Base-by-base conservation (phyloP, 1,140 invertebrate genomes). In the Popillia japonica region DNA sequence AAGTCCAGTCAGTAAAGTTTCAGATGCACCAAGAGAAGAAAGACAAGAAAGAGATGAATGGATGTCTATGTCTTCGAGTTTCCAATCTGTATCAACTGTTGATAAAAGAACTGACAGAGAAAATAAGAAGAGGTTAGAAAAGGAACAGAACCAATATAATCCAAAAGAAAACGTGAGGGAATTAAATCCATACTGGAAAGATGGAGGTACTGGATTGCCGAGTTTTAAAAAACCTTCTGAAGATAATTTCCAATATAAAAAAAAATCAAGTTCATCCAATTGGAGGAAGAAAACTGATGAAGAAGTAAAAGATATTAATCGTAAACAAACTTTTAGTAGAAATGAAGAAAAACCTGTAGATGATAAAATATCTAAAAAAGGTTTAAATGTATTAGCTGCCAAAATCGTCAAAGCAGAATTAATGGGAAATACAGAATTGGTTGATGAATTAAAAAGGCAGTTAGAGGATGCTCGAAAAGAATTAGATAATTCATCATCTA, bases 181-280 rank as follows among this genome's bases (percentile, higher is more conserved):
- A 88, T 87, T 97, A 68, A 99, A 99, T 90, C 96, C 96, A 0
- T 95, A 96, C 86, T 98, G 96, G 95, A 96, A 95, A 89, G 89
- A 94, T 87, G 95, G 94, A 77, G 96, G 96, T 10, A 91, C 89
- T 68, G 96, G 96, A 14, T 85, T 98, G 76, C 96, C 94, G 27
- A 81, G 75, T 82, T 93, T 91, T 80, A 86, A 86, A 81, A 90
- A 87, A 83, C 90, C 90, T 3, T 79, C 77, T 41, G 82, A 87
- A 40, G 82, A 86, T 78, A 80, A 83, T 72, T 68, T 83, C 68
- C 59, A 76, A 41, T 74, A 77, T 73, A 59, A 79, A 40, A 78
- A 82, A 77, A 83, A 27, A 74, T 27, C 79, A 74, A 85, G 64
- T 48, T 55, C 79, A 76, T 80, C 76, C 41, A 82, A 81, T 76